phyloP scores from a whole-genome alignment of 2,888 invertebrate species.

The Raillietiella orientalis region DNA sequence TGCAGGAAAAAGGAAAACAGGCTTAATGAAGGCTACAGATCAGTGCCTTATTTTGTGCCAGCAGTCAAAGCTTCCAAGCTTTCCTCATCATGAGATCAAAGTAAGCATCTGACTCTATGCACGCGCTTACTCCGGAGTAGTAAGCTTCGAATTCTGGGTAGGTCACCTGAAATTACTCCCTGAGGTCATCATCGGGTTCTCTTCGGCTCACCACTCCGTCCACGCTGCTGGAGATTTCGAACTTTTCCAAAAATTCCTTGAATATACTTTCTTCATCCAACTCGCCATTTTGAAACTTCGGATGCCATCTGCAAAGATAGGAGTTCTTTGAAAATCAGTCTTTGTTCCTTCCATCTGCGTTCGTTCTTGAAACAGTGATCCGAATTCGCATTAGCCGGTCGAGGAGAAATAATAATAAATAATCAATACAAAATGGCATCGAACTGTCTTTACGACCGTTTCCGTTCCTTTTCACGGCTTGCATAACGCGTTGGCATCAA shows the following conservation, averaged over 20 bases:
- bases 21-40: too few species aligned
- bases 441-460: too few species aligned
- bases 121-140: slow-evolving; percentile 71
- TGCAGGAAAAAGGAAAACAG: too few species aligned
- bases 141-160: slow-evolving; percentile 76
- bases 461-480: too few species aligned
- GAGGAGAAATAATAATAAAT: too few species aligned
- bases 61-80: slow-evolving; percentile 42
- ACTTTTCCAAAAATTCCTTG: slow-evolving; percentile 42
- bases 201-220: slow-evolving; percentile 39
- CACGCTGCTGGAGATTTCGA: slow-evolving; percentile 32
- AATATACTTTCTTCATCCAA: slow-evolving; percentile 47
- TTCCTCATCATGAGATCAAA: slow-evolving; percentile 84
- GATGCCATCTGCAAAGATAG: slow-evolving; percentile 47
- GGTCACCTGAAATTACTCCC: slow-evolving; percentile 32
- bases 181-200: slow-evolving; percentile 1
- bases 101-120: slow-evolving; percentile 72
- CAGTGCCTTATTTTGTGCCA: too few species aligned
- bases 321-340: too few species aligned
- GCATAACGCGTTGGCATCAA: too few species aligned
- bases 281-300: slow-evolving; percentile 58
- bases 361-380: too few species aligned
- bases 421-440: too few species aligned
- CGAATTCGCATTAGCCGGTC: too few species aligned
- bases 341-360: too few species aligned